These are phyloP conservation scores for Onychostruthus taczanowskii DNA, from an alignment of 2,113 vertebrate species.

Conservation along the genomic window DNA sequence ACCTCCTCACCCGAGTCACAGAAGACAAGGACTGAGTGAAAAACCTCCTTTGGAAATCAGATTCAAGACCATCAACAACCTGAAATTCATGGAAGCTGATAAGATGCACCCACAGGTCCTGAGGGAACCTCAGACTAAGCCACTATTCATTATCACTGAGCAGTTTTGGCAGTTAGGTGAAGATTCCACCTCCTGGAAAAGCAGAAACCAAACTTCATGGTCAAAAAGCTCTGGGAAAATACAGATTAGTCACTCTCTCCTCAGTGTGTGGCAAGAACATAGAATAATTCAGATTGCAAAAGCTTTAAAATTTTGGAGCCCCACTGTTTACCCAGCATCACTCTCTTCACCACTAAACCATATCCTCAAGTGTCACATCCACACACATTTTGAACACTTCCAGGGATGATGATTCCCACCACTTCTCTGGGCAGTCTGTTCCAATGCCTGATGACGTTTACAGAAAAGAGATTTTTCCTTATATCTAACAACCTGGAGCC, in stretches of 20 bases:
- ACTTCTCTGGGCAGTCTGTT: background rate
- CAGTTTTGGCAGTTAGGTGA: background rate
- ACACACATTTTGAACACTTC: background rate
- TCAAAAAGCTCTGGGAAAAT: background rate
- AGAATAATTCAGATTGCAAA: background rate
- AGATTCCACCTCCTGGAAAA: background rate
- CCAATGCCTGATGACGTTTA: background rate
- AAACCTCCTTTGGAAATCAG: background rate
- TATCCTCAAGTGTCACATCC: background rate
- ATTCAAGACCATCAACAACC: background rate
- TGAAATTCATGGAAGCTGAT: background rate
- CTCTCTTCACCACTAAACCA: background rate
- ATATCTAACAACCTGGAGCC: background rate
- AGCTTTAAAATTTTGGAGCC: background rate
- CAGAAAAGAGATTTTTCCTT: background rate
- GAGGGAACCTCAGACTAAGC: background rate
- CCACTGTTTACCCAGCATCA: background rate
- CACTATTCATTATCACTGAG: background rate
- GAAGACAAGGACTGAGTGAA: background rate
- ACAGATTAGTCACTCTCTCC: background rate
- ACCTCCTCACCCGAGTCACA: background rate
- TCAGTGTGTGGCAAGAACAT: background rate
- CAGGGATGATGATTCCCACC: background rate
- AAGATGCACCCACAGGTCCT: background rate
- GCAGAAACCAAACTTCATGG: background rate